Conservation (phyloP, 1,140 invertebrate species). For the Heliconius congener region DNA sequence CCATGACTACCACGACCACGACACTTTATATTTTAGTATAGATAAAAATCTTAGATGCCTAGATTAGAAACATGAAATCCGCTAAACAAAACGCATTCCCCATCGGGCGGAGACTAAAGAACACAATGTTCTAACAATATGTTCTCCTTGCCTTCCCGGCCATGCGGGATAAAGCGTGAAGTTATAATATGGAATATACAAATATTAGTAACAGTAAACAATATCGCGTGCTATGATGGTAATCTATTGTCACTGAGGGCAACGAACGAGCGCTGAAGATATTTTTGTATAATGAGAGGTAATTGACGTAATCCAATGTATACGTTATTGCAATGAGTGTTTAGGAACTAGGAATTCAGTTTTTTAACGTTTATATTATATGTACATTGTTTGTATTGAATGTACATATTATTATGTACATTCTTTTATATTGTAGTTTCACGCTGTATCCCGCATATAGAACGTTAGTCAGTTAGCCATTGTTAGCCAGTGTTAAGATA, state of each 20-base stretch:
- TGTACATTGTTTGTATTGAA: too few relatives aligned
- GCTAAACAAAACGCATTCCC: too few relatives aligned
- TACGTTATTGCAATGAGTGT: background rate
- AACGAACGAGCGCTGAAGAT: slow-evolving; percentile 30
- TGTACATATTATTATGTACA: background rate
- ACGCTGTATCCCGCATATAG: too few relatives aligned
- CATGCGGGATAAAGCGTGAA: background rate
- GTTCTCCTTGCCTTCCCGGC: background rate
- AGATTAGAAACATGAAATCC: background rate
- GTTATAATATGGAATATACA: background rate
- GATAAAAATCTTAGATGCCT: background rate
- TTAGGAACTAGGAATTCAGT: background rate
- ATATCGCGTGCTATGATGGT: slow-evolving; percentile 17
- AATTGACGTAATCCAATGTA: slow-evolving; percentile 36
- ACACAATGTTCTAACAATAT: background rate
- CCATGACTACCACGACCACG: background rate
- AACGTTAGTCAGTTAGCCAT: too few relatives aligned
- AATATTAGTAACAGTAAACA: background rate
- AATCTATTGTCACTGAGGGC: slow-evolving; percentile 36
- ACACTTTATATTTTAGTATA: background rate
- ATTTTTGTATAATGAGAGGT: slow-evolving; percentile 38
- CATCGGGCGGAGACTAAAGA: background rate
- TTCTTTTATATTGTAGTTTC: background rate
- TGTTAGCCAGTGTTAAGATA: too few relatives aligned
- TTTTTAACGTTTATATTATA: background rate